phyloP scores from a whole-genome alignment of 2,113 vertebrate species.

The Malurus elegans region DNA sequence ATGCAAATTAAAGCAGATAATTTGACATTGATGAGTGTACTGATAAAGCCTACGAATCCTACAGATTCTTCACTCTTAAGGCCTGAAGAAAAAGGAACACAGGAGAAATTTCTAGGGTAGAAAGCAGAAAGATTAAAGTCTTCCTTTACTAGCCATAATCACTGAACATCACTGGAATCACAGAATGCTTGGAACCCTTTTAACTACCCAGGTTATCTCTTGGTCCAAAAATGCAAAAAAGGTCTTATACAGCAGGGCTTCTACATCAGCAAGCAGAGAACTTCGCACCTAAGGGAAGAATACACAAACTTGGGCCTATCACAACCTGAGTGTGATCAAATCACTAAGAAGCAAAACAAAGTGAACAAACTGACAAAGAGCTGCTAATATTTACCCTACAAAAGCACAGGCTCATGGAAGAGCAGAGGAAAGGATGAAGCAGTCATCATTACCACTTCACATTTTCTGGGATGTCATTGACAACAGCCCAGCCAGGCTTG shows the following conservation, averaged over 20 bases:
- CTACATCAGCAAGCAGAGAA: background rate
- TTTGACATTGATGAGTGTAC: background rate
- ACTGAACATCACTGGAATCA: background rate
- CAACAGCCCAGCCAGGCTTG: background rate
- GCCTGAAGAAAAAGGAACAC: background rate
- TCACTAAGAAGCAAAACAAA: background rate
- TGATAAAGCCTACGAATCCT: background rate
- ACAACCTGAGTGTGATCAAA: background rate
- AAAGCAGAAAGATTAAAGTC: background rate
- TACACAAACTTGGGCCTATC: background rate
- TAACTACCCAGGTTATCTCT: background rate
- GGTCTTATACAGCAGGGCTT: background rate
- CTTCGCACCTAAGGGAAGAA: background rate
- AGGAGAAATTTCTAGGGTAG: background rate
- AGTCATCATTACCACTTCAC: background rate
- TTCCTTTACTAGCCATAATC: background rate
- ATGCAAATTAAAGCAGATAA: conserved; percentile 15
- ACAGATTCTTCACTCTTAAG: background rate
- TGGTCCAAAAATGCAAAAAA: background rate
- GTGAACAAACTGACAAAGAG: background rate
- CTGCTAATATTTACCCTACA: background rate
- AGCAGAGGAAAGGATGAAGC: background rate
- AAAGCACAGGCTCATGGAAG: background rate
- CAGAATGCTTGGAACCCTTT: background rate
- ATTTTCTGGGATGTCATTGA: background rate